Base-by-base conservation (phyloP, 2,797 vertebrate species). In the Acanthurus leucopareius region DNA sequence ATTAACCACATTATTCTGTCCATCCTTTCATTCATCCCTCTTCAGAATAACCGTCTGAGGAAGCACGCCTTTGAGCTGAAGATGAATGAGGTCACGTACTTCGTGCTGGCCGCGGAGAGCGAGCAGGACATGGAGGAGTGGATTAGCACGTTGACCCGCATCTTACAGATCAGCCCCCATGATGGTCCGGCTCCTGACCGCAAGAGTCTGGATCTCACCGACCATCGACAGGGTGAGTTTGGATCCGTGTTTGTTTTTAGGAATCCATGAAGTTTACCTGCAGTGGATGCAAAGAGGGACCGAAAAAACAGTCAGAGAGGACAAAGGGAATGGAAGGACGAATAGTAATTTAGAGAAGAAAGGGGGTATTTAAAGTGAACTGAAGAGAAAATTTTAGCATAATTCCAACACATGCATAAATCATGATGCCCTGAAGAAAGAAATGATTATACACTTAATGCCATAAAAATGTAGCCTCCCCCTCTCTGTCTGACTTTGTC, bases 121-220 rank as follows among this genome's bases (percentile, higher is more conserved):
- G 98, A 99, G 89, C 96, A 97, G 70, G 98, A 99, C 92, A 99
- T 99, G 98, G 98, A 99, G 59, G 98, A 99, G 19, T 99, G 98
- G 98, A 99, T 99, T 85, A 96, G 93, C 86, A 99, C 97, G n/a
- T 94, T 99, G 86, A 99, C 96, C 82, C 97, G 97, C 83, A 99
- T 99, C 91, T 92, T 99, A 74, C 98, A 99, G 92, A 99, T 99
- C 95, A 97, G 96, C 87, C 97, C 98, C 2, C 97, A 97, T 0
- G 98, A 99, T 68, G 97, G 95, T 78, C 91, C 97, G 47, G 85
- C 93, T 57, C 96, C 96, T 57, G 97, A 98, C 72, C 96, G 98
- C 79, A 98, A 97, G 90, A 99, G 97, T 19, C 58, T 95, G 58
- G 98, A 99, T 88, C 95, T 99, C 82, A 96, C 96, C 0, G 98